Base-by-base conservation (phyloP, 1,140 invertebrate genomes). In the Teleogryllus occipitalis region DNA sequence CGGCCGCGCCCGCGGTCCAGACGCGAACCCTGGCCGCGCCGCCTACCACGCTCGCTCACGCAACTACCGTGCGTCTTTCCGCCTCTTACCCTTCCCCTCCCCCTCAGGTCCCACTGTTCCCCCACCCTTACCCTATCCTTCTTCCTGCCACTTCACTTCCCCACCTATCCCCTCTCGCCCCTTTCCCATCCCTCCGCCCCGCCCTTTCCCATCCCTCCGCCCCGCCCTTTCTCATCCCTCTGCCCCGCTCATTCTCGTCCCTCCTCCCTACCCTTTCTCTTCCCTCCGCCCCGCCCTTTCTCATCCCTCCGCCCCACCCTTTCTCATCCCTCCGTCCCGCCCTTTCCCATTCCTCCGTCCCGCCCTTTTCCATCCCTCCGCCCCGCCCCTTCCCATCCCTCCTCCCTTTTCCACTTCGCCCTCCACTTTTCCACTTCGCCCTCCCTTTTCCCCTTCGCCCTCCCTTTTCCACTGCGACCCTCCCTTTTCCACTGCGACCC, bases 81-180 rank as follows among this genome's bases (percentile, higher is more conserved):
- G n/a, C n/a, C n/a, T n/a, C n/a, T n/a, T n/a, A n/a, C n/a, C n/a
- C n/a, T n/a, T n/a, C n/a, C n/a, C n/a, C n/a, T n/a, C n/a, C n/a
- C n/a, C n/a, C n/a, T n/a, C n/a, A n/a, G n/a, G n/a, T n/a, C n/a
- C n/a, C n/a, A 12, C 77, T 78, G 18, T 81, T 54, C 49, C 74
- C 74, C 49, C 80, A 76, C 54, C 18, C 47, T 7, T 18, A 75
- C 78, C 49, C 39, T 76, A 75, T 65, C 74, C 78, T 75, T 47
- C 77, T 79, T 82, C 82, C 82, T 78, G 82, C 73, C 78, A 12
- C 72, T 80, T 76, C 74, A 81, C 79, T 77, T 81, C 79, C 72
- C 72, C 77, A 39, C 48, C 47, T 46, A 12, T 27, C 46, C 46
- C 75, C 47, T 80, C 79, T 49, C 75, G 8, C 21, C 39, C 21